Percentiles rank a stretch among this genome's conserved stretches.
These are phyloP conservation scores for Andrena camellia DNA, from an alignment of 2,888 invertebrate species.

Conservation along the genomic window DNA sequence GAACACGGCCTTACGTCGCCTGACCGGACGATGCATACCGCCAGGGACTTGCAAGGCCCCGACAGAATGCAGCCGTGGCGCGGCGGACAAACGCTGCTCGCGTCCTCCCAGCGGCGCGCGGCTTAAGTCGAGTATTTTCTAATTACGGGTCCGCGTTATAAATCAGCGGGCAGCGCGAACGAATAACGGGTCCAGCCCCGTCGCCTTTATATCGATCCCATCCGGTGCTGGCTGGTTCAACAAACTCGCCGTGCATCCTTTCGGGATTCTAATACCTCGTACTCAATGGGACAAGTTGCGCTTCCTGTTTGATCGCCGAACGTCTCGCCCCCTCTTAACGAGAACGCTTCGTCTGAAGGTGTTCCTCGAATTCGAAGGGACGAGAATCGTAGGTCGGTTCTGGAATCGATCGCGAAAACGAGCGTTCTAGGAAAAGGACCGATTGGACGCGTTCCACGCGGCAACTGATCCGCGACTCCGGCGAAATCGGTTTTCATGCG, in stretches of 20 bases:
- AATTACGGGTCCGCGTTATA: slow-evolving; percentile 47
- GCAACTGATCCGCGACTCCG: not conserved
- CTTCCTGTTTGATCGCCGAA: not conserved
- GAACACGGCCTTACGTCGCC: not conserved
- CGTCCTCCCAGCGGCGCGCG: not conserved
- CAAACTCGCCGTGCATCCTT: slow-evolving; percentile 10
- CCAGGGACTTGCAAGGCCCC: slow-evolving; percentile 10
- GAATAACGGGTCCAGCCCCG: slow-evolving; percentile 29
- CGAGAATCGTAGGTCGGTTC: no score
- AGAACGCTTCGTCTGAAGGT: not conserved
- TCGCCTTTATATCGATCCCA: slow-evolving; percentile 10
- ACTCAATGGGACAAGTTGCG: not conserved
- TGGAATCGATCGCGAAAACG: not conserved
- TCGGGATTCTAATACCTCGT: not conserved
- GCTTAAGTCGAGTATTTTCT: slow-evolving; percentile 31
- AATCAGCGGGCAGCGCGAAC: slow-evolving; percentile 37
- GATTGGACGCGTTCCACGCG: not conserved
- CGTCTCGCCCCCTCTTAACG: not conserved
- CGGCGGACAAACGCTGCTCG: not conserved
- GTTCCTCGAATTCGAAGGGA: no score
- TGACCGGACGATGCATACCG: not conserved
- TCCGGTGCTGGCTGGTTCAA: slow-evolving; percentile 7
- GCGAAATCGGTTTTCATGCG: not conserved
- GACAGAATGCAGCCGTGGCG: not conserved
- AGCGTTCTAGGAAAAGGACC: not conserved